Evolutionary conservation across 2,888 invertebrate species (phyloP), one percentile per base, ranked within the genome.

Genomic region (Pogonocherus hispidulus): DNA sequence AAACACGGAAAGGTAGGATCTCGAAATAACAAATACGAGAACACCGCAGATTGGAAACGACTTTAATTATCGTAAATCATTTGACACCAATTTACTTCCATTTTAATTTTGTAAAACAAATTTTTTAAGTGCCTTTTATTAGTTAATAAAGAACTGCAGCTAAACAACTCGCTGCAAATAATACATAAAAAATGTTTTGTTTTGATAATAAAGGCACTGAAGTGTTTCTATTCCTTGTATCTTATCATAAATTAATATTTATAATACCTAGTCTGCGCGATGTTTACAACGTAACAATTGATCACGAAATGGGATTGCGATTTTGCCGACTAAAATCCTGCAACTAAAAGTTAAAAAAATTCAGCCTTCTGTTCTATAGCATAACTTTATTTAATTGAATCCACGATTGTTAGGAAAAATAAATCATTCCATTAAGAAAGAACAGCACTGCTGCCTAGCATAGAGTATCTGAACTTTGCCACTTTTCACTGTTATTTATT

Each of bases 401-500:
- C 27, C 46, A 47, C 18, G 23, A 57, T 35, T 9, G 18, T 18
- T 9, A 62, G 37, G 3, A 51, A 51, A 51, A 62, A 62, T 22
- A 14, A 62, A 62, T 47, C 9, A 37, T 51, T 49, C 19, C 44
- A 22, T 59, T 59, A 49, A 35, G 18, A 32, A 49, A 35, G 18
- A 32, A 35, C 37, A 22, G 37, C 27, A 62, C 62, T 18, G 62
- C 62, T 51, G 62, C 37, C 62, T 51, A 51, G 49, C 37, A 49
- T 11, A 52, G 46, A 65, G 69, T 67, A 69, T 71, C 65, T 70
- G 74, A 74, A 74, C 74, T 74, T 64, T 74, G 74, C 64, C 66
- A 74, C 67, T 62, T 62, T 57, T 60, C 57, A 62, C 41, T 5
- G 41, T 68, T n/a, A n/a, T n/a, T 69, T 67, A 67, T 60, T 56